Conservation (phyloP, 2,113 vertebrate species). For the Sapayoa aenigma region DNA sequence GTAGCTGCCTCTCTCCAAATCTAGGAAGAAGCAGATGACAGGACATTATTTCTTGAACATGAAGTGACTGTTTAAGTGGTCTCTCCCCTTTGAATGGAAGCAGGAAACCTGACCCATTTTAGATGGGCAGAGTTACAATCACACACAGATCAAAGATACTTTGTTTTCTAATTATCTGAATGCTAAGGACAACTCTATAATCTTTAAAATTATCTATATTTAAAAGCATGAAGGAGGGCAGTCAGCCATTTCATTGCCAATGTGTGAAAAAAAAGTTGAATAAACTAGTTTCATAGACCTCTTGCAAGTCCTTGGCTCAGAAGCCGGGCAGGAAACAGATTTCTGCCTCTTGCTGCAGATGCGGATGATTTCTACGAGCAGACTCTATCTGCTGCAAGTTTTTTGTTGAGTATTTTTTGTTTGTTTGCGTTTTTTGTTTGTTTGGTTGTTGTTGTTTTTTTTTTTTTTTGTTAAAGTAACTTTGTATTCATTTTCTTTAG, state of each 20-base stretch:
- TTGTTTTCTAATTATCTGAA: not conserved
- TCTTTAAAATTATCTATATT: not conserved
- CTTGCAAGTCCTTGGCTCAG: not conserved
- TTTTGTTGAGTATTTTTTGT: not conserved
- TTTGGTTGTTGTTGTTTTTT: too few species aligned
- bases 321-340: not conserved
- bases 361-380: not conserved
- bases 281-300: not conserved
- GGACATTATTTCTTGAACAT: not conserved
- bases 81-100: not conserved
- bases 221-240: not conserved
- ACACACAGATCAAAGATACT: not conserved
- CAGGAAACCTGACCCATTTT: not conserved
- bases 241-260: not conserved
- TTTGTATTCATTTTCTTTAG: not conserved
- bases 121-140: not conserved
- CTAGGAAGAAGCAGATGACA: not conserved
- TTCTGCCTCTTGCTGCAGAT: not conserved
- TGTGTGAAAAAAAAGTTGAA: not conserved
- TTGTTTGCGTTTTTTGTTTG: not conserved
- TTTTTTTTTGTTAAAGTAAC: not conserved
- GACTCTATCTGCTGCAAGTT: not conserved
- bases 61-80: not conserved
- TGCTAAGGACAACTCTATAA: not conserved
- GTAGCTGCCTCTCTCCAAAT: not conserved